phyloP scores from a whole-genome alignment of 2,113 vertebrate genomes.

The Cyprinodon tularosa region DNA sequence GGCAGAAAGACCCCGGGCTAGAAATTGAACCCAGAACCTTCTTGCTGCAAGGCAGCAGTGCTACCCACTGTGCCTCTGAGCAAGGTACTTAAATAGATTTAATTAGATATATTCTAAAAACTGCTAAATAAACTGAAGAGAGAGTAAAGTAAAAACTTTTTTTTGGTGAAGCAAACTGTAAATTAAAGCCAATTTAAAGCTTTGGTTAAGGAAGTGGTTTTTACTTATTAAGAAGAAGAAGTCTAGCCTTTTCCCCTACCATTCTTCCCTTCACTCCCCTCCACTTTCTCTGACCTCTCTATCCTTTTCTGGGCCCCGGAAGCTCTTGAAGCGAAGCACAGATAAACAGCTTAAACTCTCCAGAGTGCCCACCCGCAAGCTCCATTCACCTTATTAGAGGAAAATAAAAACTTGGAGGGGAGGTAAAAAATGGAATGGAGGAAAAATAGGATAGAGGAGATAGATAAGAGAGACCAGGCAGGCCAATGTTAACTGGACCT shows the following conservation, averaged over 20 bases:
- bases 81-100: too few species aligned
- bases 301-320: slow-evolving; percentile 69
- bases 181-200: slow-evolving; percentile 33
- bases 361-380: slow-evolving; percentile 61
- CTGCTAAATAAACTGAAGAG: not conserved
- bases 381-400: slow-evolving; percentile 72
- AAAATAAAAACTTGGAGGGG: slow-evolving; percentile 59
- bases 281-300: slow-evolving; percentile 69
- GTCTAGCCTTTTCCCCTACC: slow-evolving; percentile 31
- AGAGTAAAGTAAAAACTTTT: not conserved
- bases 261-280: slow-evolving; percentile 28
- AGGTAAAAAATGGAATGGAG: slow-evolving; percentile 39
- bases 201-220: slow-evolving; percentile 35
- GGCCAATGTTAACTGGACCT: slow-evolving; percentile 55
- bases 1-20: too few species aligned
- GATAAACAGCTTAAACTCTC: slow-evolving; percentile 78
- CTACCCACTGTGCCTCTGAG: too few species aligned
- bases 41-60: too few species aligned
- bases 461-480: not conserved
- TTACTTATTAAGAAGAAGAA: slow-evolving; percentile 47
- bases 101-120: too few species aligned
- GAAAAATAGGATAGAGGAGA: slow-evolving; percentile 10
- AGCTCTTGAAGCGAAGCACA: slow-evolving; percentile 72
- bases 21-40: too few species aligned
- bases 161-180: not conserved